These are phyloP conservation scores for Microctenopoma lineatum DNA, from an alignment of 2,797 vertebrate genomes.

Conservation along the genomic window DNA sequence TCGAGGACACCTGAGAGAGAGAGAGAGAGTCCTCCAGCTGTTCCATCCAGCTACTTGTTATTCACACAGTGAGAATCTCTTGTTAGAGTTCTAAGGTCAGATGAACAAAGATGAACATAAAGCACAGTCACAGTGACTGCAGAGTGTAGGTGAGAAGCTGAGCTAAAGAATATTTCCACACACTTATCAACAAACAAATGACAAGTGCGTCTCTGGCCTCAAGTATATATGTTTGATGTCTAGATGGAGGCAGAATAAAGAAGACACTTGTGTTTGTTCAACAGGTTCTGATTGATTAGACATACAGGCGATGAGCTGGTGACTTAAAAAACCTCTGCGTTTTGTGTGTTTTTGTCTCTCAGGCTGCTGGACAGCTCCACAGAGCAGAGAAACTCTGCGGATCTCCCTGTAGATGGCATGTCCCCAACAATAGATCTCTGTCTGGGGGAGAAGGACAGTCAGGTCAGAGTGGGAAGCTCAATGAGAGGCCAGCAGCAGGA, in stretches of 20 bases:
- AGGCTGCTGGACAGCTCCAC: conserved; percentile 72
- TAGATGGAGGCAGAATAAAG: neutral
- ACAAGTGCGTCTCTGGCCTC: neutral
- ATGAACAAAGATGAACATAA: too few relatives aligned
- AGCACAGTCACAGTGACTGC: neutral
- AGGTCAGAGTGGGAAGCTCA: neutral
- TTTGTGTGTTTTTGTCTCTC: conserved; percentile 1
- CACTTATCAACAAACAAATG: neutral
- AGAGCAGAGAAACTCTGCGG: conserved; percentile 31
- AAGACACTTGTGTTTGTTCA: neutral
- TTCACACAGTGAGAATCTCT: too few relatives aligned
- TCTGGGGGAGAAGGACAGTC: neutral
- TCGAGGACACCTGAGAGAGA: too few relatives aligned
- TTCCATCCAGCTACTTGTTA: too few relatives aligned
- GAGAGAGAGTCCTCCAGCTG: too few relatives aligned
- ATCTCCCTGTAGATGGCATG: neutral
- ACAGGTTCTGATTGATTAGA: neutral
- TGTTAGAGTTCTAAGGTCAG: conserved; percentile 1
- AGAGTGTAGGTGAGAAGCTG: neutral
- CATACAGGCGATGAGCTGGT: neutral
- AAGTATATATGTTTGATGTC: neutral
- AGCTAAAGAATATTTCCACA: neutral
- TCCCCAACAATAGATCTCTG: neutral
- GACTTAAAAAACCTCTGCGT: neutral
- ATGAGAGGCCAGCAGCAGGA: neutral